These are phyloP conservation scores for Shinisaurus crocodilurus DNA, from an alignment of 2,113 vertebrate species.

Conservation along the genomic window DNA sequence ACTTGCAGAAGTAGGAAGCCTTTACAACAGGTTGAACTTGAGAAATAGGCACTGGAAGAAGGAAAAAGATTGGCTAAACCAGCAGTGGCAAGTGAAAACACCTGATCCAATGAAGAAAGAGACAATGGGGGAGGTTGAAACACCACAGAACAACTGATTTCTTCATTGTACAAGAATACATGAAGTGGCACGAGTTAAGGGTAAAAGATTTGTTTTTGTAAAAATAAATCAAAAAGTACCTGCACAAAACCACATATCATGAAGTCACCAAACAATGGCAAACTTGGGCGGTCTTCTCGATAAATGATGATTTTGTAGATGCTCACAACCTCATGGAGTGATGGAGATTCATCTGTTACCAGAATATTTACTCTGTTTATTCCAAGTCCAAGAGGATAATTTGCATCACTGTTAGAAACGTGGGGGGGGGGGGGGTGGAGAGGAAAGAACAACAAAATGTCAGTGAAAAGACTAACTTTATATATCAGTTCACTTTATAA, in stretches of 20 bases:
- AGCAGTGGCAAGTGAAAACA: not conserved
- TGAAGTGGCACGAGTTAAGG: not conserved
- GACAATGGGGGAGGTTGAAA: not conserved
- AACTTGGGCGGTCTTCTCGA: conserved; percentile 90
- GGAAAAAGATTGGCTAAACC: not conserved
- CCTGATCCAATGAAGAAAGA: not conserved
- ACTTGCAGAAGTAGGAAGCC: not conserved
- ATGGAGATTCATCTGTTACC: conserved; percentile 75
- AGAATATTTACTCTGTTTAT: conserved; percentile 86
- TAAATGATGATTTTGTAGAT: conserved; percentile 88
- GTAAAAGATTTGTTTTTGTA: not conserved
- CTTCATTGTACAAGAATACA: not conserved
- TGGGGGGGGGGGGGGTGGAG: not conserved
- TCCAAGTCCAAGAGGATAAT: conserved; percentile 90
- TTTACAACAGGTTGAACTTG: not conserved
- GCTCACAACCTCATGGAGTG: conserved; percentile 75
- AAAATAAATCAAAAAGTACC: conserved; percentile 74
- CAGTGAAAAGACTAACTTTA: not conserved
- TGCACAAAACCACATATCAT: conserved; percentile 90
- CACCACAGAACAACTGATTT: not conserved
- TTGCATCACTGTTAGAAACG: conserved; percentile 79
- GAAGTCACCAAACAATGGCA: conserved; percentile 91
- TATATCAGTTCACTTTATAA: not conserved
- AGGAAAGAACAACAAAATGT: conserved; percentile 11
- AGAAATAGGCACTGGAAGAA: not conserved